Conservation (phyloP, 2,113 vertebrate species). For the Trinectes maculatus region DNA sequence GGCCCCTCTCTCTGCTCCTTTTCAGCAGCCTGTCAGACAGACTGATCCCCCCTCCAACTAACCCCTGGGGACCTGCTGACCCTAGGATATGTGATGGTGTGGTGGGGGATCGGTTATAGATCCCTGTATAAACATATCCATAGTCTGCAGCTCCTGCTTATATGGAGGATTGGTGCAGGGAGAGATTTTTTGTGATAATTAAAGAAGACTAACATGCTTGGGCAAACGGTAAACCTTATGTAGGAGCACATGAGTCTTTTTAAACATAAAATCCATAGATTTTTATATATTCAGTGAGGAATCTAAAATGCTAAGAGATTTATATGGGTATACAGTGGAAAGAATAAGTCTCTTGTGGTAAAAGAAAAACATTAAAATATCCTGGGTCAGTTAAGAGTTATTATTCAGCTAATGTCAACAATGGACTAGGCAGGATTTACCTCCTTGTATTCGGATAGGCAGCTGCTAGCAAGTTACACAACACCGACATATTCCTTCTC, state of each 20-base stretch:
- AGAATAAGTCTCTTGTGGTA: not conserved
- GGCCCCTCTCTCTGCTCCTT: slow-evolving; percentile 70
- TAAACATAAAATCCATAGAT: not conserved
- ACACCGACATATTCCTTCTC: not conserved
- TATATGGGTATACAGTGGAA: not conserved
- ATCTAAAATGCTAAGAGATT: not conserved
- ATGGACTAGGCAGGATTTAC: not conserved
- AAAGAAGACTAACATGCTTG: not conserved
- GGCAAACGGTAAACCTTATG: not conserved
- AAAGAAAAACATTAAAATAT: not conserved
- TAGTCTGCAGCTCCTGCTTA: slow-evolving; percentile 26
- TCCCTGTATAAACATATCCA: slow-evolving; percentile 64
- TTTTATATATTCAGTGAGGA: not conserved
- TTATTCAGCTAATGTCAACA: not conserved
- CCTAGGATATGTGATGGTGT: slow-evolving; percentile 42
- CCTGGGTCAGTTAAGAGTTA: not conserved
- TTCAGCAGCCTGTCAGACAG: slow-evolving; percentile 75
- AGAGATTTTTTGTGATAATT: slow-evolving; percentile 13
- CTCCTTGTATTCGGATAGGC: no score
- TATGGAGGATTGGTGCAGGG: not conserved
- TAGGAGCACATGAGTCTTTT: not conserved
- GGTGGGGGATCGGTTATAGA: slow-evolving; percentile 56
- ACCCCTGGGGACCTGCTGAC: slow-evolving; percentile 68
- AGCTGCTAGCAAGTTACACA: not conserved
- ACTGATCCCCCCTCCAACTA: slow-evolving; percentile 69